Conservation (phyloP, 2,888 invertebrate species). For the Clanis bilineata region DNA sequence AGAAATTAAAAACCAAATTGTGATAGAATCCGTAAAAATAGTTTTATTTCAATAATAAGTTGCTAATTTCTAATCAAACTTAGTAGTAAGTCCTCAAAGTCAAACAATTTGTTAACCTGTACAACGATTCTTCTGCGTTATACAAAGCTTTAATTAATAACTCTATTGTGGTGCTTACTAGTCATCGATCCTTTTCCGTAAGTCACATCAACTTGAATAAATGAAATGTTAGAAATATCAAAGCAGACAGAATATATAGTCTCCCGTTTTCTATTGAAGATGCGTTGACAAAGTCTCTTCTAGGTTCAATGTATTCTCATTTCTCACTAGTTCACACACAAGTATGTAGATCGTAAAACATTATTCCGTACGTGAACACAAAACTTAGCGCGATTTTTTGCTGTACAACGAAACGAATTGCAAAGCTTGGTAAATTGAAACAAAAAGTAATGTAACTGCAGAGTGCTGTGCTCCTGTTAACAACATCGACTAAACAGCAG, state of each 20-base stretch:
- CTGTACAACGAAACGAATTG: neutral
- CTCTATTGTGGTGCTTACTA: slow-evolving; percentile 40
- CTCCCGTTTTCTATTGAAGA: neutral
- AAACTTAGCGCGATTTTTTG: neutral
- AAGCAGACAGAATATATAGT: slow-evolving; percentile 22
- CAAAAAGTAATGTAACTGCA: neutral
- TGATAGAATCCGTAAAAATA: too few species aligned
- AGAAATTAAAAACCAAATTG: too few species aligned
- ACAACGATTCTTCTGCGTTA: neutral
- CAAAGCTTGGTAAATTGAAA: neutral
- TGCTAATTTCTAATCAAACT: too few species aligned
- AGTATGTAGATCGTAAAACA: neutral
- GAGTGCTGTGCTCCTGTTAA: slow-evolving; percentile 5
- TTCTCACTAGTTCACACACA: neutral
- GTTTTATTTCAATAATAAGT: too few species aligned
- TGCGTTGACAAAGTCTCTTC: neutral
- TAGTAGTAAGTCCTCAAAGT: too few species aligned
- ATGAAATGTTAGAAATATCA: slow-evolving; percentile 37
- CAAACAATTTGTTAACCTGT: too few species aligned
- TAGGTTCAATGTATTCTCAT: neutral
- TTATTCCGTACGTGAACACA: neutral
- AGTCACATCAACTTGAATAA: slow-evolving; percentile 46
- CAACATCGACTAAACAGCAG: slow-evolving; percentile 31
- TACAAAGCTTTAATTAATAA: too few species aligned
- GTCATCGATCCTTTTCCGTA: slow-evolving; percentile 52